Evolutionary conservation across 30 jellyfish, hydroid and myxozoan species (phyloP).

Genomic region (Pelagia noctiluca): DNA sequence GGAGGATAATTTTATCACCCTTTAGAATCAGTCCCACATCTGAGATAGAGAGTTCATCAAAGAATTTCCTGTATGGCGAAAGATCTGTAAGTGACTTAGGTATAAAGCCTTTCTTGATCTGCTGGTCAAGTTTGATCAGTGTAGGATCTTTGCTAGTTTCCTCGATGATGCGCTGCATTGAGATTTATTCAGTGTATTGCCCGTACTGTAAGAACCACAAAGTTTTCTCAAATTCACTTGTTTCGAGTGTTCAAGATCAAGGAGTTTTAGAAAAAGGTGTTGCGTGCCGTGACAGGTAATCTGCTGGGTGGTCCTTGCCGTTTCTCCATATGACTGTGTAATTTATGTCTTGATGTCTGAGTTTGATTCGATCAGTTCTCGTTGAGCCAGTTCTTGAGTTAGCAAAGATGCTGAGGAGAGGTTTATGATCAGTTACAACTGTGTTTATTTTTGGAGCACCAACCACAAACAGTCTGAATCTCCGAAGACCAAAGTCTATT

Average conservation of each 20-base stretch:
- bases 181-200: constrained; percentile 38
- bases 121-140: neutral
- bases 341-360: constrained; percentile 33
- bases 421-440: constrained; percentile 64
- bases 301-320: constrained; percentile 55
- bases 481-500: constrained; percentile 57
- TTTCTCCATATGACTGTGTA: constrained; percentile 8
- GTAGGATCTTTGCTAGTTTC: neutral
- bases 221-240: constrained; percentile 4
- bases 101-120: neutral
- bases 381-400: neutral
- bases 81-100: neutral
- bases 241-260: neutral
- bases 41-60: neutral
- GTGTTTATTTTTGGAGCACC: constrained; percentile 54
- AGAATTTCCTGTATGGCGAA: neutral
- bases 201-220: constrained; percentile 16
- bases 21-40: constrained; percentile 36
- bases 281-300: constrained; percentile 52
- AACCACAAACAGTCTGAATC: constrained; percentile 42
- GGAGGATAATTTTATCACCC: constrained; percentile 7
- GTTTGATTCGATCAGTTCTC: constrained; percentile 24
- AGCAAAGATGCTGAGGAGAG: constrained; percentile 7
- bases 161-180: constrained; percentile 40
- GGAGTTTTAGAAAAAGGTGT: constrained; percentile 11